Base-by-base conservation (phyloP, 1,140 invertebrate genomes). In the Calephelis nemesis region DNA sequence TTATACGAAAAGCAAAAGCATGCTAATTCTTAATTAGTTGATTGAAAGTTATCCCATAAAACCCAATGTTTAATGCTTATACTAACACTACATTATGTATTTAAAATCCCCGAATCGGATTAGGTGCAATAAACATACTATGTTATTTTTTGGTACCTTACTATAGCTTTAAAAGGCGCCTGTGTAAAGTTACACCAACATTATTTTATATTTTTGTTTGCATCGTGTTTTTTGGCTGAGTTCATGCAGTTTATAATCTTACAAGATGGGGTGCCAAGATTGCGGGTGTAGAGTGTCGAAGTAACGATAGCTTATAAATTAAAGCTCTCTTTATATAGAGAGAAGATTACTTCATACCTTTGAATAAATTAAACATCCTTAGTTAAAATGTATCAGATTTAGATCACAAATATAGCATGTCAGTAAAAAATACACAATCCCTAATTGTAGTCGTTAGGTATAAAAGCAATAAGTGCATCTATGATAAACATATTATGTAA, bases 221-320 rank as follows among this genome's bases (percentile, higher is more conserved):
- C 78, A 77, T 84, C 75, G 76, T 78, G 73, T 83, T 82, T 87
- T 84, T 83, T 79, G 80, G 77, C 79, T 76, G 81, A 87, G 70
- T 83, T 76, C 74, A 80, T 84, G 80, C 80, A 76, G 77, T 78
- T 76, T 74, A 73, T 82, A 79, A 77, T 80, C 76, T 60, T 77
- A 71, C 65, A 70, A 82, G 85, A 88, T 87, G 85, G 80, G 84
- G 79, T 81, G 83, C 75, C 71, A 81, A 87, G 86, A 90, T 88
- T 88, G 86, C 83, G 78, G 71, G 74, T 72, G 74, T 71, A 74
- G 80, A 82, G 79, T 82, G 81, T 62, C 71, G 49, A n/a, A 54
- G 83, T 81, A 84, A 75, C 77, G 82, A 76, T 70, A 81, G 81
- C 73, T 74, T 71, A 74, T 71, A 80, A 82, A 78, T 75, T 72